Base-by-base conservation (phyloP, 2,888 invertebrate genomes). In the Dasypolia templi region DNA sequence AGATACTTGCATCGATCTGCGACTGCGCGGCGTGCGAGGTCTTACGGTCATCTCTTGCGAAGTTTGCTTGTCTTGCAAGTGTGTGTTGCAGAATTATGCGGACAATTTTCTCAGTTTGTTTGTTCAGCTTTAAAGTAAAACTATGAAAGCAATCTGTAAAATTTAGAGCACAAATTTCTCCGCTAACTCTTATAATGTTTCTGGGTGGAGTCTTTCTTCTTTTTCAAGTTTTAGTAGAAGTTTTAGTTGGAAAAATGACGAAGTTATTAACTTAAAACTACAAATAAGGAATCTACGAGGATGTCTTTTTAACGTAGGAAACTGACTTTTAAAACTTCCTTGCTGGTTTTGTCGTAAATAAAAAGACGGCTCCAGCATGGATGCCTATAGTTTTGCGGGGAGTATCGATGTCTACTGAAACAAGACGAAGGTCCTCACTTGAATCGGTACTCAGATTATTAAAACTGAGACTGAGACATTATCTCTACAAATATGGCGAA, bases 41-140 rank as follows among this genome's bases (percentile, higher is more conserved):
- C n/a, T n/a, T n/a, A 29, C 4, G 42, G 64, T 62, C 82, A 68
- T 56, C 56, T 65, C 56, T 29, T 26, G 51, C 39, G 12, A 65
- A 77, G 44, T 56, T 65, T 46, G 67, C 77, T 68, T 55, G 72
- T 72, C 62, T 58, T 69, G 78, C 82, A 69, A 79, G 72, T 61
- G 73, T 72, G 59, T 72, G 75, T 63, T 53, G 32, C 65, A 56
- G 39, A 64, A 76, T 82, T 74, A 81, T 83, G 77, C 71, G 73
- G 78, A 84, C 69, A 63, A 67, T 72, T 64, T 74, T 74, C 72
- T 66, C 49, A 73, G 73, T 77, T 75, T 75, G 75, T 80, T 77
- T 80, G 73, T 75, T 83, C 69, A 72, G 71, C 63, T 71, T 73
- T 75, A 77, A 69, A 71, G 53, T 71, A 72, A 68, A 86, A 79